Evolutionary conservation across 2,113 vertebrate genomes (phyloP).

Genomic region (Henicopernis longicauda): DNA sequence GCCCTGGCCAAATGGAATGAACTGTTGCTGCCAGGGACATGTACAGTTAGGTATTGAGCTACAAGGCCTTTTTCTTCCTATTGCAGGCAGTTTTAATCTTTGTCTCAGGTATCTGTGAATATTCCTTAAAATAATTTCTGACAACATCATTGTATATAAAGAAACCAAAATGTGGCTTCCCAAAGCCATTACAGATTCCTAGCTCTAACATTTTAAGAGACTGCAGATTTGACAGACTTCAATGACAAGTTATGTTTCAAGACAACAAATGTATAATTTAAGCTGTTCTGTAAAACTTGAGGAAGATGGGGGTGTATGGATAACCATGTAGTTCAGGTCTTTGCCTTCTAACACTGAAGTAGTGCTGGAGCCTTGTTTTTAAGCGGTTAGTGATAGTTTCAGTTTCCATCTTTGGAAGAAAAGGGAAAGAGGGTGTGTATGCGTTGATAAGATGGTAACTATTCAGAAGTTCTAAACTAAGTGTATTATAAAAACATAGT

Average conservation of each 20-base stretch:
- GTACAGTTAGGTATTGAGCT: neutral
- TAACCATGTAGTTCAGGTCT: neutral
- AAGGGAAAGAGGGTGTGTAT: neutral
- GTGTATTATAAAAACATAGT: neutral
- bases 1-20: neutral
- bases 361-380: neutral
- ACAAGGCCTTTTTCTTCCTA: neutral
- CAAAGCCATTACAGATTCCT: neutral
- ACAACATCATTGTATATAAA: neutral
- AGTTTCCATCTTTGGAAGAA: neutral
- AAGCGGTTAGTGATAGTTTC: neutral
- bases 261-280: neutral
- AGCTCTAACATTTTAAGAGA: neutral
- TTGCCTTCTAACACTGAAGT: neutral
- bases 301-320: neutral
- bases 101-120: neutral
- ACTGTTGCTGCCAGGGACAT: neutral
- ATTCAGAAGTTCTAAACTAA: neutral
- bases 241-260: neutral
- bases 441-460: neutral
- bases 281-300: neutral
- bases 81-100: neutral
- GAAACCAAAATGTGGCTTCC: neutral
- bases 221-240: neutral
- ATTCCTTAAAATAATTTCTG: neutral